phyloP scores from a whole-genome alignment of 2,888 invertebrate genomes.

The Xanthorhoe spadicearia region DNA sequence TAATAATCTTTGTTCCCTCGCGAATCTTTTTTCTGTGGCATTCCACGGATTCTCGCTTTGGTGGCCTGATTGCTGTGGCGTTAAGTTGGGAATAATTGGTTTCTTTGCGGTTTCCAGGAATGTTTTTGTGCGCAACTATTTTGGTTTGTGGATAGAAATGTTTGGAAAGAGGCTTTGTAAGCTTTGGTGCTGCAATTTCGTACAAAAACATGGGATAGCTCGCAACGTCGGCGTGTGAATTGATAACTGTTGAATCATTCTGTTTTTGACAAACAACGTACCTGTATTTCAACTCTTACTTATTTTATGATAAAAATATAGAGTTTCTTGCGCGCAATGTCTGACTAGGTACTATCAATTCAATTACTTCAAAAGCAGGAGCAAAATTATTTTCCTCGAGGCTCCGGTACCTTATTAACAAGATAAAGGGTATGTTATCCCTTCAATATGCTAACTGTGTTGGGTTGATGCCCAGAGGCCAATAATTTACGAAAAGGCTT shows the following conservation, averaged over 20 bases:
- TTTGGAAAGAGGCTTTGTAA: conserved; percentile 21
- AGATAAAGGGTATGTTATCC: conserved; percentile 40
- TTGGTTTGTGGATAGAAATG: conserved; percentile 26
- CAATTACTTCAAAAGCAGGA: conserved; percentile 20
- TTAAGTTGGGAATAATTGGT: conserved; percentile 43
- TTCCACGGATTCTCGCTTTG: conserved; percentile 40
- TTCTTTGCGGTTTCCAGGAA: conserved; percentile 39
- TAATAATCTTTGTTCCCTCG: conserved; percentile 44
- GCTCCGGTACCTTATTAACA: conserved; percentile 31
- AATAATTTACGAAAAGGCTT: conserved; percentile 43
- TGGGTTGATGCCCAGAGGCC: conserved; percentile 38
- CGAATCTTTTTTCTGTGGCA: conserved; percentile 41
- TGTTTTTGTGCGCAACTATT: conserved; percentile 33
- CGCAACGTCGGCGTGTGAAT: neutral
- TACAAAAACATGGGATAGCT: neutral
- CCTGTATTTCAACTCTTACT: neutral
- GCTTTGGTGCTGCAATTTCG: conserved; percentile 10
- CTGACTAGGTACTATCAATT: conserved; percentile 15
- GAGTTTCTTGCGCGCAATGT: neutral
- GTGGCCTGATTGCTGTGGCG: conserved; percentile 40
- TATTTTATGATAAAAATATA: neutral
- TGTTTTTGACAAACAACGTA: neutral
- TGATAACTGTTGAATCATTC: neutral
- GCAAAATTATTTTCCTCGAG: conserved; percentile 21
- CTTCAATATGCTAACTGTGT: conserved; percentile 41